Base-by-base conservation (phyloP, 2,888 invertebrate genomes). In the Eulithis prunata region DNA sequence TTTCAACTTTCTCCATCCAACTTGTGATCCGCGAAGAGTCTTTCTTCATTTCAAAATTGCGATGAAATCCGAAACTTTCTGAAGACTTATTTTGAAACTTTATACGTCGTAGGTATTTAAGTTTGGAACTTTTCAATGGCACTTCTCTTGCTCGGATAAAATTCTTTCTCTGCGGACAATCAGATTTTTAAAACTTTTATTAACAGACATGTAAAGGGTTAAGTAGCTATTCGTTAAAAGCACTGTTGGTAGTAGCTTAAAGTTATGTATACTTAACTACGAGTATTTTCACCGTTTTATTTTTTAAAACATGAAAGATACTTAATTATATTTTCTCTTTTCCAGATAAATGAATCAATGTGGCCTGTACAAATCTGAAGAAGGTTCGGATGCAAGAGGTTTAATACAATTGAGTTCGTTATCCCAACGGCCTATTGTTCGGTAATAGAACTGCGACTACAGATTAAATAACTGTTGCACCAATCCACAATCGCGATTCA, bases 361-460 rank as follows among this genome's bases (percentile, higher is more conserved):
- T 45, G 47, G 14, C 47, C 14, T 14, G 61, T 36, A 52, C 28
- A 32, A 51, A 62, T 52, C 56, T 49, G n/a, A 8, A 51, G 49
- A 52, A 28, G 54, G 49, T 54, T 58, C 46, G 78, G 81, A 78
- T 83, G 81, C 84, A 81, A 78, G 75, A 71, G 79, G 78, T 82
- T 81, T 84, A 86, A 84, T 79, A 85, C 84, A 87, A 87, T 87
- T 84, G 84, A 87, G 84, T 85, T 88, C 87, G 84, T 87, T 87
- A 87, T 86, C 87, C 79, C 78, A 72, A 70, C 73, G 76, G 76
- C 75, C 78, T 78, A 85, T 87, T 86, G 84, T 85, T 83, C 83
- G 72, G 77, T 78, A 76, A 81, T 78, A 75, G 77, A 78, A 81
- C 78, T 75, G 78, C 75, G 77, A 77, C 76, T 10, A 41, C 41